Percentiles rank a stretch among this genome's conserved stretches.
These are phyloP conservation scores for Caenorhabditis virilis DNA, from an alignment of 2,888 invertebrate genomes.

Conservation along the genomic window DNA sequence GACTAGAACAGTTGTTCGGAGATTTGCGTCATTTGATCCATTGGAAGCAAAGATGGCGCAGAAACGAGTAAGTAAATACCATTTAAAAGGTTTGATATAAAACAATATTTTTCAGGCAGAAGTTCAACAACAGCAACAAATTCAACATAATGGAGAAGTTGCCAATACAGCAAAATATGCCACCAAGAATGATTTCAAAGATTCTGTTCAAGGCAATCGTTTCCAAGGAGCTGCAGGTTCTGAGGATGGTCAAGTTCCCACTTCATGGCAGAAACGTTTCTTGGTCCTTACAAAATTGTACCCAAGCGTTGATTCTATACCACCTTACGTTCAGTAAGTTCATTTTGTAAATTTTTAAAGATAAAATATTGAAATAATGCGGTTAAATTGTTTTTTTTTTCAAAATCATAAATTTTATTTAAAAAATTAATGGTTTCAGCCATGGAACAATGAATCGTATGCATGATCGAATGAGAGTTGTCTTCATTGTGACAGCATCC, in stretches of 20 bases:
- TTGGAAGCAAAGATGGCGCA: constrained; percentile 41
- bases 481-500: constrained; percentile 55
- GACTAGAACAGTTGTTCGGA: no score
- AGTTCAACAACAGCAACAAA: constrained; percentile 8
- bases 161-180: constrained; percentile 26
- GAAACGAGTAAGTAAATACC: constrained; percentile 11
- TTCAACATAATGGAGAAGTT: constrained; percentile 2
- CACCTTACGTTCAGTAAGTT: constrained; percentile 59
- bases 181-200: constrained; percentile 41
- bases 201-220: constrained; percentile 33
- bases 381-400: neutral
- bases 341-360: neutral
- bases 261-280: constrained; percentile 52
- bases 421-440: constrained; percentile 14
- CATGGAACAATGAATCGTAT: constrained; percentile 61
- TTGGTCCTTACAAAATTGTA: constrained; percentile 57
- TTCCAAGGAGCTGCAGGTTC: constrained; percentile 36
- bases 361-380: neutral
- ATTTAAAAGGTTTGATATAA: neutral
- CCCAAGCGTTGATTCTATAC: constrained; percentile 47
- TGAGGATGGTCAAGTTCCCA: constrained; percentile 49
- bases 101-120: constrained; percentile 18
- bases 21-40: no score
- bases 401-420: constrained; percentile 1
- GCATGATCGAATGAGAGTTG: constrained; percentile 60